These are phyloP conservation scores for Xiphydria camelus DNA, from an alignment of 2,888 invertebrate genomes.

Conservation along the genomic window DNA sequence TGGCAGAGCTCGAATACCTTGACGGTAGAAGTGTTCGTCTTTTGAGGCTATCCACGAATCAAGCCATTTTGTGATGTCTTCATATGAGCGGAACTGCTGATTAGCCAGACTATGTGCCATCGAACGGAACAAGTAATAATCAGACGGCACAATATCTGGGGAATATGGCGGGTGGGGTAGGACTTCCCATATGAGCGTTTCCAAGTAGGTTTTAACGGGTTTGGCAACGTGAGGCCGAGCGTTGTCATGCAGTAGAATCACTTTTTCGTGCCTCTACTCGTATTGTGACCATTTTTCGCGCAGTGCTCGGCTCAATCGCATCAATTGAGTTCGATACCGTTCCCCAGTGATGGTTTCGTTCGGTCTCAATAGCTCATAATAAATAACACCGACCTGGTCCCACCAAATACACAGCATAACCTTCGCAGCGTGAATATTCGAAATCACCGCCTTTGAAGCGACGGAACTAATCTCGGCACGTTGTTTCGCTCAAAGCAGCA, in stretches of 20 bases:
- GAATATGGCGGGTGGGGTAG: slow-evolving; percentile 16
- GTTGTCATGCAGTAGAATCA: slow-evolving; percentile 14
- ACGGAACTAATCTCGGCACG: slow-evolving; percentile 22
- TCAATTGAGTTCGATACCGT: slow-evolving; percentile 4
- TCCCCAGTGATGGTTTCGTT: slow-evolving; percentile 5
- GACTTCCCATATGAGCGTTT: slow-evolving; percentile 14
- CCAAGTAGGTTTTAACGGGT: slow-evolving; percentile 11
- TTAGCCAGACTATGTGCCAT: slow-evolving; percentile 1
- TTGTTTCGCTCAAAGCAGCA: slow-evolving; percentile 19
- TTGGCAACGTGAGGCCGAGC: slow-evolving; percentile 9
- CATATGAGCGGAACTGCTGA: background rate
- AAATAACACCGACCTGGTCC: background rate
- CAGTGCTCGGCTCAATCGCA: slow-evolving; percentile 7
- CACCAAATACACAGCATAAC: slow-evolving; percentile 6
- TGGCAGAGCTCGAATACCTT: background rate
- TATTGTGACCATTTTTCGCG: slow-evolving; percentile 12
- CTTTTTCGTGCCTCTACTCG: slow-evolving; percentile 12
- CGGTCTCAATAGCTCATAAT: background rate
- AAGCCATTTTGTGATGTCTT: slow-evolving; percentile 4
- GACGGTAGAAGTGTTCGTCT: background rate
- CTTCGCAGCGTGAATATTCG: slow-evolving; percentile 23
- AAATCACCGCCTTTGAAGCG: slow-evolving; percentile 19
- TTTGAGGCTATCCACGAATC: slow-evolving; percentile 1
- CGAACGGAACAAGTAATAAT: slow-evolving; percentile 6
- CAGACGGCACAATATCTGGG: slow-evolving; percentile 15